Percentiles rank a stretch among this genome's conserved stretches.
phyloP scores from a whole-genome alignment of 2,797 vertebrate species.

The Glossophaga mutica region DNA sequence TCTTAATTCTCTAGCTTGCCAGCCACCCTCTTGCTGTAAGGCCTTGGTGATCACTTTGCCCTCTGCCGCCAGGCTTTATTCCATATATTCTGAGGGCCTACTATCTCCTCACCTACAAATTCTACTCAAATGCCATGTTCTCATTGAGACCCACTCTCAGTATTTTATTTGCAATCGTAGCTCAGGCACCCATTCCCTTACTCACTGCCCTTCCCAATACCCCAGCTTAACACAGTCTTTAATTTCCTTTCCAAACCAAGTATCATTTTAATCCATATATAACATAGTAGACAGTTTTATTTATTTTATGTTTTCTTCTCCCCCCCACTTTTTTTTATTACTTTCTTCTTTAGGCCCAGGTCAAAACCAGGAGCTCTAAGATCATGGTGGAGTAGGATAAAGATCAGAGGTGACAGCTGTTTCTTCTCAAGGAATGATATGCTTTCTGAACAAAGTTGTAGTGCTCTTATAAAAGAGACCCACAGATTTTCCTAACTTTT shows the following conservation, averaged over 20 bases:
- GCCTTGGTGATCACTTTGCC: background rate
- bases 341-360: background rate
- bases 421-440: background rate
- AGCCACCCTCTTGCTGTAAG: background rate
- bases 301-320: background rate
- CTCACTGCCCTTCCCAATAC: background rate
- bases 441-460: background rate
- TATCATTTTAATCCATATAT: background rate
- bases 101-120: background rate
- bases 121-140: background rate
- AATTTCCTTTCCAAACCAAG: background rate
- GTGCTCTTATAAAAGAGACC: background rate
- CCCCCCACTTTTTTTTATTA: too few relatives aligned
- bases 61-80: background rate
- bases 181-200: accelerated
- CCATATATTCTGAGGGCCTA: background rate
- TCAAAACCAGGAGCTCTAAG: background rate
- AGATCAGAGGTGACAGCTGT: background rate
- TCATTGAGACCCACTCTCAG: background rate
- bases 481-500: background rate
- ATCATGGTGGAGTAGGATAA: background rate
- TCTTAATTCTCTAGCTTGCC: background rate
- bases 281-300: background rate
- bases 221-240: background rate
- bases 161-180: background rate